phyloP scores from a whole-genome alignment of 2,888 invertebrate species.

The Alloplasta piceator region DNA sequence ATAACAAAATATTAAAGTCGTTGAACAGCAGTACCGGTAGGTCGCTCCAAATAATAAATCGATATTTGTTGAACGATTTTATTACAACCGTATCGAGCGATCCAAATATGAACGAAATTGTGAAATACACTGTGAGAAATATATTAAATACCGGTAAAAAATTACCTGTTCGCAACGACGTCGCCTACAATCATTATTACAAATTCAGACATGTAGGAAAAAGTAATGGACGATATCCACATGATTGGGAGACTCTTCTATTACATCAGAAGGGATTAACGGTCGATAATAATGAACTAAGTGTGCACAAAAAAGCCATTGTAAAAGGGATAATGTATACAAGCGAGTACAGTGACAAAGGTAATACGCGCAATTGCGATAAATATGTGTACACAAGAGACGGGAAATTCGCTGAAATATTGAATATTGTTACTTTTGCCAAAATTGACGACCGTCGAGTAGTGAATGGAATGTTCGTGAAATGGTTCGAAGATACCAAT shows the following conservation, averaged over 20 bases:
- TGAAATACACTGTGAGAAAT: constrained; percentile 36
- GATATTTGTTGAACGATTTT: constrained; percentile 45
- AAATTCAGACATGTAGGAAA: constrained; percentile 29
- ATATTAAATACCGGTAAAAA: constrained; percentile 35
- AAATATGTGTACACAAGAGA: constrained; percentile 29
- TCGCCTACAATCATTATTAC: constrained; percentile 34
- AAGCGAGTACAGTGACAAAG: constrained; percentile 39
- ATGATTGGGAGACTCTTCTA: constrained; percentile 10
- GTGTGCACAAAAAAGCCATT: constrained; percentile 36
- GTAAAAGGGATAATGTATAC: constrained; percentile 41
- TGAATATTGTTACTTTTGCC: constrained; percentile 31
- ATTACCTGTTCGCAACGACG: constrained; percentile 31
- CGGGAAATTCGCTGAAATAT: constrained; percentile 39
- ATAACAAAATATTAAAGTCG: constrained; percentile 38
- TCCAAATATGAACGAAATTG: constrained; percentile 29
- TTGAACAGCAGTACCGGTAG: constrained; percentile 49
- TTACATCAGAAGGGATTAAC: constrained; percentile 18
- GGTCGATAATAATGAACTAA: constrained; percentile 27
- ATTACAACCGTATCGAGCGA: constrained; percentile 24
- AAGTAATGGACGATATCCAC: constrained; percentile 11
- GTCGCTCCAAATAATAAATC: constrained; percentile 41
- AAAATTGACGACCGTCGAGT: constrained; percentile 41
- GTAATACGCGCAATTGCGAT: constrained; percentile 36
- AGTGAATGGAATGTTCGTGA: constrained; percentile 39
- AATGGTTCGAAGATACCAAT: constrained; percentile 40